These are phyloP conservation scores for Heteronetta atricapilla DNA, from an alignment of 2,113 vertebrate species.

Conservation along the genomic window DNA sequence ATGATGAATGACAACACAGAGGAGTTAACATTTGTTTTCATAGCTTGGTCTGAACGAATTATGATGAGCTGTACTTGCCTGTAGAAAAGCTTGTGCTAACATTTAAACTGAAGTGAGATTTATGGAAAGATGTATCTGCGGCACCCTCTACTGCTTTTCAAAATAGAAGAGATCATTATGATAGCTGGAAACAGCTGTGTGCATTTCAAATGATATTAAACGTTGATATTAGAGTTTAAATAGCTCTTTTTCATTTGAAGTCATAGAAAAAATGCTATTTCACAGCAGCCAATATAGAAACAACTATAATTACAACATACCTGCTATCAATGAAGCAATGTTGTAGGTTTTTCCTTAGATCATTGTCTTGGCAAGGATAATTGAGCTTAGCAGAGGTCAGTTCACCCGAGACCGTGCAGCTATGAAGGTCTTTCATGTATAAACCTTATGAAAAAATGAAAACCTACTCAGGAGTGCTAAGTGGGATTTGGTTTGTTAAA, in stretches of 20 bases:
- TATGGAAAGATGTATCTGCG: constrained; percentile 40
- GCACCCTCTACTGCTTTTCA: constrained; percentile 65
- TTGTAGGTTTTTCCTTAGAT: not conserved
- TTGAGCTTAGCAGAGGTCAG: not conserved
- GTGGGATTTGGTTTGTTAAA: not conserved
- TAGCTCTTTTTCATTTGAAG: not conserved
- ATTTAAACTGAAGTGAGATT: not conserved
- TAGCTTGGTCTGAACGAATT: not conserved
- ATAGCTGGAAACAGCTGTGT: not conserved
- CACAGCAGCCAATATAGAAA: not conserved
- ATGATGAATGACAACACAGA: not conserved
- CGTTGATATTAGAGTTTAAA: not conserved
- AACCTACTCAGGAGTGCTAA: not conserved
- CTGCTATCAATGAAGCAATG: not conserved
- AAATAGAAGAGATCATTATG: not conserved
- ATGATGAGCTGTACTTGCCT: not conserved
- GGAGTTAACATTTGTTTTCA: not conserved
- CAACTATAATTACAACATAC: not conserved
- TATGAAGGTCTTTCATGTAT: not conserved
- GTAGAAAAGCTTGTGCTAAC: not conserved
- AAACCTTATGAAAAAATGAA: not conserved
- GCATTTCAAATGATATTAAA: not conserved
- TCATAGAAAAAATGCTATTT: not conserved
- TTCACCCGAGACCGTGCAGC: not conserved
- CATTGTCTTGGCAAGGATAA: not conserved